phyloP scores from a whole-genome alignment of 2,888 invertebrate species.

The Drosophila tripunctata region DNA sequence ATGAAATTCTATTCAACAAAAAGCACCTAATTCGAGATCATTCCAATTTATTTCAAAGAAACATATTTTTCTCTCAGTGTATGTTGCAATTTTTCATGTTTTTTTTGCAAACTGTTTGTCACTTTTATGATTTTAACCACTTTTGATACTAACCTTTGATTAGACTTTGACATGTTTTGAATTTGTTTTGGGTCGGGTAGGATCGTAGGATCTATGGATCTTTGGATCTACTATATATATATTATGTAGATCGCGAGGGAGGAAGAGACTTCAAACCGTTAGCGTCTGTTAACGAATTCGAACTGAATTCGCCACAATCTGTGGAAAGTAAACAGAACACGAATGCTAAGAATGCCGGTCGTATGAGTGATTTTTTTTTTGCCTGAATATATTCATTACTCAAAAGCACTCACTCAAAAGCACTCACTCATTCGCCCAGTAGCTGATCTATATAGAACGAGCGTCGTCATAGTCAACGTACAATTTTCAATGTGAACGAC shows the following conservation, averaged over 20 bases:
- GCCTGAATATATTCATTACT: constrained; percentile 22
- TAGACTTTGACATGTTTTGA: constrained; percentile 34
- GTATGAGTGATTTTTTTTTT: constrained; percentile 73
- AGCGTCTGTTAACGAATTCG: constrained; percentile 74
- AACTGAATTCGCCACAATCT: constrained; percentile 66
- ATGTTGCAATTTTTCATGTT: not conserved
- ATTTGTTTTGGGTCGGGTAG: not conserved
- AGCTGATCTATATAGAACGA: constrained; percentile 47
- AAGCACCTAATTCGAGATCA: no score
- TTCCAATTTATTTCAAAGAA: not conserved
- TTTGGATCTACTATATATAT: not conserved
- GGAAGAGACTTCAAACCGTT: constrained; percentile 60
- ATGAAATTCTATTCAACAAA: no score
- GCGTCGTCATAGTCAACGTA: no score
- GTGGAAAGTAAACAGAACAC: constrained; percentile 67
- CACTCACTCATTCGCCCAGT: constrained; percentile 9
- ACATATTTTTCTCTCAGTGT: not conserved
- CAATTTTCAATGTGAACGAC: no score
- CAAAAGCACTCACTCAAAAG: constrained; percentile 11
- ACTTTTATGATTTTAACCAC: constrained; percentile 5
- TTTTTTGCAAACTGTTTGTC: not conserved
- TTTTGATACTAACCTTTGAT: constrained; percentile 38
- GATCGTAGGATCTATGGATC: constrained; percentile 24
- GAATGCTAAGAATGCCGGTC: constrained; percentile 61
- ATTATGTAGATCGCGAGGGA: not conserved